These are phyloP conservation scores for Ptyas mucosa DNA, from an alignment of 2,113 vertebrate species.

Conservation along the genomic window DNA sequence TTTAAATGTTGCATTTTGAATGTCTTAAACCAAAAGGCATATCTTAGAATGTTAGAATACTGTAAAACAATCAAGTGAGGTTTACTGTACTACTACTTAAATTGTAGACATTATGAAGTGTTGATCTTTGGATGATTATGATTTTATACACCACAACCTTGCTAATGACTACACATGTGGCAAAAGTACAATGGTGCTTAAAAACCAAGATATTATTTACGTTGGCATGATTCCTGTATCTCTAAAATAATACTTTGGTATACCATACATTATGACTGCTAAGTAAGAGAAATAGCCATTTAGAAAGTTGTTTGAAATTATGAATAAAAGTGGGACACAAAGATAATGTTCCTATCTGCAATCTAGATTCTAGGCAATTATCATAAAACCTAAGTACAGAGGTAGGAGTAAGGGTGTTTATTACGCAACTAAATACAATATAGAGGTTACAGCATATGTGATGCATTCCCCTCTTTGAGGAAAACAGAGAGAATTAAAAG, in stretches of 20 bases:
- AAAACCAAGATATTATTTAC: constrained; percentile 19
- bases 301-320: constrained; percentile 26
- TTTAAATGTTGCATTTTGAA: constrained; percentile 81
- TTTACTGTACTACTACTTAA: constrained; percentile 48
- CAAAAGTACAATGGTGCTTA: constrained; percentile 24
- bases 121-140: constrained; percentile 9
- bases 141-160: background rate
- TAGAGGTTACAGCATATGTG: background rate
- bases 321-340: background rate
- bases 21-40: constrained; percentile 72
- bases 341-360: background rate
- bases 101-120: constrained; percentile 21
- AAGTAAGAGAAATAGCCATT: constrained; percentile 12
- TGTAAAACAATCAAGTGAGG: constrained; percentile 67
- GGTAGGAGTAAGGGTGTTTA: background rate
- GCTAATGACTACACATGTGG: constrained; percentile 24
- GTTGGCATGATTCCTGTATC: background rate
- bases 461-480: background rate
- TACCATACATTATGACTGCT: background rate
- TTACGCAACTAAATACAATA: background rate
- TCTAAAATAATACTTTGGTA: background rate
- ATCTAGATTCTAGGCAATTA: background rate
- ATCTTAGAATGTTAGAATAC: constrained; percentile 73
- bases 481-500: background rate
- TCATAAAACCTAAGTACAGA: background rate